phyloP scores from a whole-genome alignment of 2,888 invertebrate genomes.

The Stictocephala bisonia region DNA sequence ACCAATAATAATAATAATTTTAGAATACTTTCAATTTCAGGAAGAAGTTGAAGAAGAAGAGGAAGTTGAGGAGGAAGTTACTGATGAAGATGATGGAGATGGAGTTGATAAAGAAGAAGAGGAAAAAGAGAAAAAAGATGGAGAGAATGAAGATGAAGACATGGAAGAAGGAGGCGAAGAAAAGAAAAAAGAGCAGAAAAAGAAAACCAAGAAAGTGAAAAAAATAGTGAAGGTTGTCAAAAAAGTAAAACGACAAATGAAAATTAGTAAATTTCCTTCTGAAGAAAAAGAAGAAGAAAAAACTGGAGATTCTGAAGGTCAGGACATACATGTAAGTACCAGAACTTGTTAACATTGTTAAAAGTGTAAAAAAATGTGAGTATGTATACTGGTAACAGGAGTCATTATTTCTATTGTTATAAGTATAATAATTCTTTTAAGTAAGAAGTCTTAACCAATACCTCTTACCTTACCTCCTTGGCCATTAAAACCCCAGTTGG shows the following conservation, averaged over 20 bases:
- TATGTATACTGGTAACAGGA: too few species aligned
- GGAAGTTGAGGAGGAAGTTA: conserved; percentile 38
- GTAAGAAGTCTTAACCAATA: too few species aligned
- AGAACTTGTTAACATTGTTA: too few species aligned
- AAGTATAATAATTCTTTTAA: too few species aligned
- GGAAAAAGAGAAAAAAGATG: conserved; percentile 27
- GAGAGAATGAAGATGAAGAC: conserved; percentile 30
- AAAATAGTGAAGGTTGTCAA: conserved; percentile 37
- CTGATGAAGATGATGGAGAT: conserved; percentile 32
- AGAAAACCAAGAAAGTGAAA: conserved; percentile 36
- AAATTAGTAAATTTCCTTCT: conserved; percentile 3
- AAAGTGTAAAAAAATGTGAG: too few species aligned
- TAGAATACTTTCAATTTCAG: too few species aligned
- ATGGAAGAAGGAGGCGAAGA: conserved; percentile 7
- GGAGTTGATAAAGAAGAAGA: conserved; percentile 35
- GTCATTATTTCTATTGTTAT: too few species aligned
- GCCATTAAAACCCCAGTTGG: too few species aligned
- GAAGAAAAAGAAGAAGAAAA: conserved; percentile 25
- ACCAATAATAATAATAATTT: too few species aligned
- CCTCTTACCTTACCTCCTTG: too few species aligned
- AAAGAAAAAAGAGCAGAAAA: conserved; percentile 54
- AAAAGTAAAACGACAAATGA: conserved; percentile 32
- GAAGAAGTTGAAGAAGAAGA: conserved; percentile 43
- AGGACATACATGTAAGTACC: conserved; percentile 37
- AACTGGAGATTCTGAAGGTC: conserved; percentile 9